Evolutionary conservation across 53 echinoderm and acorn worm genomes (phyloP).

Genomic region (Temnopleurus reevesii): DNA sequence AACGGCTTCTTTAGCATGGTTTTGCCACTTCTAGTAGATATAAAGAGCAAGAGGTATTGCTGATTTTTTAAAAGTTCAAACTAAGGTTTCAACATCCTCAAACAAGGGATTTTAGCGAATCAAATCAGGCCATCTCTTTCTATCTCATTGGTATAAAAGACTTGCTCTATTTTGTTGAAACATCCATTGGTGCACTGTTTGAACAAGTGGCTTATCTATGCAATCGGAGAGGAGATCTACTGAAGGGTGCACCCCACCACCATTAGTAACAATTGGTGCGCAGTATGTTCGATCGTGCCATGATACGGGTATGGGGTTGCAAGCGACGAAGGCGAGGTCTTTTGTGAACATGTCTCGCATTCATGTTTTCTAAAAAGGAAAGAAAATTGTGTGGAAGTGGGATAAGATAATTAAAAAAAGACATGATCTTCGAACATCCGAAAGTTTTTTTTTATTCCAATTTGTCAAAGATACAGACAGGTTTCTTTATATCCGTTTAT

Average conservation of each 20-base stretch:
- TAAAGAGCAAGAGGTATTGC: no score
- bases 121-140: not conserved
- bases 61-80: no score
- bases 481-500: not conserved
- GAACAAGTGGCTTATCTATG: not conserved
- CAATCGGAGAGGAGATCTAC: not conserved
- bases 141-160: not conserved
- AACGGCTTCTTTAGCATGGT: no score
- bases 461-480: not conserved
- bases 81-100: not conserved
- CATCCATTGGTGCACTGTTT: no score
- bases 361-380: not conserved
- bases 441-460: not conserved
- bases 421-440: not conserved
- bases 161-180: not conserved
- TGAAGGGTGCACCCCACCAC: no score
- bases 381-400: slow-evolving; percentile 3
- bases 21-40: no score
- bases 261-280: not conserved
- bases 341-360: not conserved
- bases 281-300: not conserved
- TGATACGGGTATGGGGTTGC: not conserved
- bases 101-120: not conserved
- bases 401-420: not conserved
- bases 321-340: not conserved